A percentile compares a stretch with the other conserved stretches of the same genome.
phyloP scores from a whole-genome alignment of 2,113 vertebrate genomes.

The Amphiprion ocellaris region DNA sequence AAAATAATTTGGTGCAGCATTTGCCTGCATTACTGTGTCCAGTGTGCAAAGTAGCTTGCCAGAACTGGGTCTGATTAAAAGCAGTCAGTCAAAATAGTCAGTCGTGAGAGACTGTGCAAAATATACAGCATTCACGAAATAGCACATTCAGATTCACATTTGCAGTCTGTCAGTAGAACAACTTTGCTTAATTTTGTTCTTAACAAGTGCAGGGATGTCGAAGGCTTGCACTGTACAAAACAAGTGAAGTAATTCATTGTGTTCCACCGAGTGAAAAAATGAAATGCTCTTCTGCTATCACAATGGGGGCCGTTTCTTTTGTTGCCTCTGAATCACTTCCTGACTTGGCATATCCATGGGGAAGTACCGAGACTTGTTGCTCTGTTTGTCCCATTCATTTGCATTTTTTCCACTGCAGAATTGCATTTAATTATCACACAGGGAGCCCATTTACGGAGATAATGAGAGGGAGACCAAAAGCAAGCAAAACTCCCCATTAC shows the following conservation, averaged over 20 bases:
- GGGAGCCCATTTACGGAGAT: constrained; percentile 60
- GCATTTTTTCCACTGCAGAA: constrained; percentile 59
- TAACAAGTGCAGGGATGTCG: neutral
- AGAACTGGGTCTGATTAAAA: constrained; percentile 14
- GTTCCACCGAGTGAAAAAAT: constrained; percentile 35
- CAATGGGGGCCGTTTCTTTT: constrained; percentile 54
- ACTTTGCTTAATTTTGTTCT: constrained; percentile 1
- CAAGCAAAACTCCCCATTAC: constrained; percentile 49
- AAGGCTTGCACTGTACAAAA: constrained; percentile 17
- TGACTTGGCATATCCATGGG: constrained; percentile 44
- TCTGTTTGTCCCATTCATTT: constrained; percentile 64
- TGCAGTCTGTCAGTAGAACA: constrained; percentile 1
- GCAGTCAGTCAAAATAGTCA: neutral
- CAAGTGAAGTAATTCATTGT: constrained; percentile 48
- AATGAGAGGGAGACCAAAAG: constrained; percentile 59
- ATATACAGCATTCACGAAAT: neutral
- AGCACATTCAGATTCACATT: neutral
- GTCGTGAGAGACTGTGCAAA: neutral
- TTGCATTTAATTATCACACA: constrained; percentile 68
- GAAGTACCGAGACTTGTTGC: constrained; percentile 60
- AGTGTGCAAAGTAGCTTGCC: neutral
- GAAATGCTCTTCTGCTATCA: constrained; percentile 32
- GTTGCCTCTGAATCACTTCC: constrained; percentile 55
- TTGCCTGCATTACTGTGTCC: neutral
- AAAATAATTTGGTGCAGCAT: neutral